Base-by-base conservation (phyloP, 2,888 invertebrate genomes). In the Pemphredon lugubris region DNA sequence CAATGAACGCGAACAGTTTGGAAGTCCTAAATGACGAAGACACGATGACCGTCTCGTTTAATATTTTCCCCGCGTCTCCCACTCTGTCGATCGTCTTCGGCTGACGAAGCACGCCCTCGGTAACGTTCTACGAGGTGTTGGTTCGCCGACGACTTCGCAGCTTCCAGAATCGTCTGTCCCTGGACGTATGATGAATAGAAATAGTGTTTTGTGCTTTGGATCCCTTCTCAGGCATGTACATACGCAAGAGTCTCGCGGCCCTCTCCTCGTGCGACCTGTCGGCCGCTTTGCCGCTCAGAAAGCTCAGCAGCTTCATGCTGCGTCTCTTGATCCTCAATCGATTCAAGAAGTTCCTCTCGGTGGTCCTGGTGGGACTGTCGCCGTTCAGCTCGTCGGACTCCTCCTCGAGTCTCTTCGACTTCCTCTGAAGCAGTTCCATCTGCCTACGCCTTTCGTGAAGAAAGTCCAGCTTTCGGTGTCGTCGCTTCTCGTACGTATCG, bases 131-230 rank as follows among this genome's bases (percentile, higher is more conserved):
- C 39, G 86, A 74, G 18, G 88, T 87, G 70, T 81, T 88, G 1
- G 88, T 87, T 68, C 85, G 86, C 55, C 89, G 78, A 20, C 89
- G 87, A 67, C 83, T 88, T 32, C 88, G 82, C 21, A 90, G 78
- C 55, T 87, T 87, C 89, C 89, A 89, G 71, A 90, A 89, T 64
- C 89, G 84, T 32, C 88, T 81, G 44, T 89, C 88, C 59, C 88
- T 86, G 68, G 89, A 88, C 69, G 87, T 87, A 59, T 87, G 87
- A 72, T 88, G 84, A 60, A 88, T 87, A 59, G 87, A 85, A 59
- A 89, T 88, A 21, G 89, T 87, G 37, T 88, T 84, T 68, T 87
- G 85, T 54, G 82, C 65, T 60, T 84, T 82, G 13, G 80, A 21
- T 57, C 76, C 65, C 44, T 86, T 87, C 34, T 88, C 88, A 11